Evolutionary conservation across 2,888 invertebrate genomes (phyloP), one percentile per base, ranked within the genome.

Genomic region (Brenthis ino): DNA sequence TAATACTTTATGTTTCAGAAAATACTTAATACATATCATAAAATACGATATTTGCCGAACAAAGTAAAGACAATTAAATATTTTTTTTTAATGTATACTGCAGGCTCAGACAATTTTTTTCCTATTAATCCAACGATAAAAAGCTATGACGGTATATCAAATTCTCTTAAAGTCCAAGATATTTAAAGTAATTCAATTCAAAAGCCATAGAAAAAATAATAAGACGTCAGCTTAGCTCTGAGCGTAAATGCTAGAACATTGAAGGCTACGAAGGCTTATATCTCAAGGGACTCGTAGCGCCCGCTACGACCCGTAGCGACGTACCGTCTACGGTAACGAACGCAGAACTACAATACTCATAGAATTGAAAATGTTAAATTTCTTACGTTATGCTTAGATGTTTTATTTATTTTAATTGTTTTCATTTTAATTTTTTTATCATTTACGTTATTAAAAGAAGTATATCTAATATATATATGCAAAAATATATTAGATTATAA

Each of bases 231-330:
- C 84, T 86, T 82, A 86, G 84, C 80, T 84, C 77, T 79, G 82
- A 85, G 80, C 82, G 80, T 79, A 78, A 79, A 82, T 80, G 82
- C 80, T 80, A 80, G 76, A 83, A 85, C 85, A 87, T 83, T 85
- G 86, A 82, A 83, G 70, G 82, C 82, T 85, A 76, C 85, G 84
- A 80, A 85, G 85, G 84, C 80, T 80, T 79, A 75, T 76, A 79
- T 82, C 92, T 87, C 91, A 61, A 61, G 92, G 87, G 91, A 88
- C 81, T 82, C 86, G 89, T 91, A 89, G 88, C 79, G 76, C 74
- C 79, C 37, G 85, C 91, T 89, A 89, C 89, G 85, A 81, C 74
- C 79, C 88, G 89, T 90, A 89, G 87, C 85, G 79, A 78, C 85
- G 87, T 84, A 87, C 87, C 81, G 78, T 75, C 84, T 86, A 85